A percentile compares a stretch with the other conserved stretches of the same genome.
phyloP scores from a whole-genome alignment of 2,888 invertebrate species.

The Baronia brevicornis region DNA sequence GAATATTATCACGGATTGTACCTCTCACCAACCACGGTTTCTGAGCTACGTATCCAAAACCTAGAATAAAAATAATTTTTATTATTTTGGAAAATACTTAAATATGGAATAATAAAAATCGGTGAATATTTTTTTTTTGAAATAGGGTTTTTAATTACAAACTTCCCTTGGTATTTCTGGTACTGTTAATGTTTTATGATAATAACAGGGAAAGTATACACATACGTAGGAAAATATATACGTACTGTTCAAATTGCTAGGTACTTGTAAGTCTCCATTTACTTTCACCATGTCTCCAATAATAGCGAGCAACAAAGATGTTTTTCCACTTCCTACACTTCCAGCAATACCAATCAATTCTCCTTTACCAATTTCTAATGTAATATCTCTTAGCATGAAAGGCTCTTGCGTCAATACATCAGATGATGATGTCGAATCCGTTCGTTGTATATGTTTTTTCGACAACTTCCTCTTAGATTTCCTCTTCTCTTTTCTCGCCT shows the following conservation, averaged over 20 bases:
- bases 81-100: constrained; percentile 7
- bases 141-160: no score
- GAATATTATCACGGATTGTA: constrained; percentile 92
- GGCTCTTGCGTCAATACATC: constrained; percentile 36
- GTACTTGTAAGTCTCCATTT: constrained; percentile 81
- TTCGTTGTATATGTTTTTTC: constrained; percentile 36
- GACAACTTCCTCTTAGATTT: constrained; percentile 59
- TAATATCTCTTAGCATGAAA: constrained; percentile 48
- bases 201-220: no score
- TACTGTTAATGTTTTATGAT: no score
- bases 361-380: constrained; percentile 72
- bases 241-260: constrained; percentile 79
- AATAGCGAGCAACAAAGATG: constrained; percentile 87
- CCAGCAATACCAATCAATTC: constrained; percentile 92
- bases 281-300: constrained; percentile 87
- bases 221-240: no score
- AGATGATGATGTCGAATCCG: constrained; percentile 45
- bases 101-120: no score
- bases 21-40: constrained; percentile 95
- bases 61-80: constrained; percentile 42
- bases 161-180: no score
- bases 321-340: constrained; percentile 93
- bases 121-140: no score
- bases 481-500: constrained; percentile 63
- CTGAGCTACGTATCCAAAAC: constrained; percentile 91